These are phyloP conservation scores for Tetramorium alpestre DNA, from an alignment of 1,140 invertebrate species.

Conservation along the genomic window DNA sequence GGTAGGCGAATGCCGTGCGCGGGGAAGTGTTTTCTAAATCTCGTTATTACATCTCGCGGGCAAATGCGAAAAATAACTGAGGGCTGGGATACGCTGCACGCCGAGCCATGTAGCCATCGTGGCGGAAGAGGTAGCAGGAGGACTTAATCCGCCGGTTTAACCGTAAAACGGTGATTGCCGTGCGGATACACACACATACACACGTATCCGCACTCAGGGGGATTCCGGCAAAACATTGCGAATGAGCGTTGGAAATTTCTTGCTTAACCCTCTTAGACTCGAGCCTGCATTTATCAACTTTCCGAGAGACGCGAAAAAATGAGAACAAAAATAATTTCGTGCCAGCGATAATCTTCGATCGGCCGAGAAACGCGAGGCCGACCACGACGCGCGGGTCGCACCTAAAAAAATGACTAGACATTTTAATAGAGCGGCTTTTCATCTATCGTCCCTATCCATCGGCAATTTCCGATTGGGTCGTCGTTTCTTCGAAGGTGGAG, in stretches of 20 bases:
- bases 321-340: constrained; percentile 27
- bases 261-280: constrained; percentile 39
- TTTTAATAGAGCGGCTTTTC: constrained; percentile 73
- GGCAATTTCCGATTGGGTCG: constrained; percentile 85
- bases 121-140: constrained; percentile 41
- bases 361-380: neutral
- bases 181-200: constrained; percentile 11
- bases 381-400: neutral
- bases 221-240: constrained; percentile 26
- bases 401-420: constrained; percentile 74
- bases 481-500: constrained; percentile 58
- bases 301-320: neutral
- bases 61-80: constrained; percentile 75
- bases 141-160: constrained; percentile 73
- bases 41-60: constrained; percentile 75
- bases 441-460: constrained; percentile 75
- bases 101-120: constrained; percentile 29
- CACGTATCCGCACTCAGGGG: neutral
- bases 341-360: constrained; percentile 48
- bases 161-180: constrained; percentile 68
- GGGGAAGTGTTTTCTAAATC: constrained; percentile 75
- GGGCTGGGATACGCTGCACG: constrained; percentile 45
- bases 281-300: constrained; percentile 14
- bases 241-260: constrained; percentile 43
- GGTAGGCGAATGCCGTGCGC: constrained; percentile 43